Evolutionary conservation across 2,888 invertebrate genomes (phyloP).

Genomic region (Azorinus chamasolen): DNA sequence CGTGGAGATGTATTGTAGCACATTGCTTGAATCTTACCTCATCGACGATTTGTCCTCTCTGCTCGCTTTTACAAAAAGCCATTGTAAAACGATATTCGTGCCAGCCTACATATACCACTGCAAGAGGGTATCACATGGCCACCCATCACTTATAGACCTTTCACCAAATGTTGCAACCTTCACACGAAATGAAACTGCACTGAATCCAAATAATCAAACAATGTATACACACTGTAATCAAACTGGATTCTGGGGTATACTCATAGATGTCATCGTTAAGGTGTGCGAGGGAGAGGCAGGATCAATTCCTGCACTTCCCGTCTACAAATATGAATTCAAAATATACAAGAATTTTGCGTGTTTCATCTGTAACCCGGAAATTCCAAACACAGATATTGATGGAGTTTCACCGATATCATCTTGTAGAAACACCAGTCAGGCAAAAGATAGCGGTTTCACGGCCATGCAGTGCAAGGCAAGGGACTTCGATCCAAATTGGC

Average conservation of each 20-base stretch:
- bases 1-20: too few species aligned
- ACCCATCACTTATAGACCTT: too few species aligned
- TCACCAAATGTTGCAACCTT: too few species aligned
- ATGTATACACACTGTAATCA: conserved; percentile 21
- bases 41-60: too few species aligned
- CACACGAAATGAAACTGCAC: too few species aligned
- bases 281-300: conserved; percentile 7
- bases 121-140: too few species aligned
- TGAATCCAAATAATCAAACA: not conserved
- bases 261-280: not conserved
- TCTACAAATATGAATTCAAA: conserved; percentile 16
- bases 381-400: not conserved
- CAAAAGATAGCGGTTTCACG: not conserved
- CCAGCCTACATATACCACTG: too few species aligned
- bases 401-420: not conserved
- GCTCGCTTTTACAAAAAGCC: too few species aligned
- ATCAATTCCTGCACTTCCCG: not conserved
- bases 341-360: conserved; percentile 36
- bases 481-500: conserved; percentile 10
- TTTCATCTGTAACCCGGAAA: conserved; percentile 33
- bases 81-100: too few species aligned
- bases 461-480: conserved; percentile 10
- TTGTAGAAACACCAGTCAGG: conserved; percentile 12
- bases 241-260: conserved; percentile 9
- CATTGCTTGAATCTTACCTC: too few species aligned